These are phyloP conservation scores for Agriopis aurantiaria DNA, from an alignment of 2,888 invertebrate species.

Conservation along the genomic window DNA sequence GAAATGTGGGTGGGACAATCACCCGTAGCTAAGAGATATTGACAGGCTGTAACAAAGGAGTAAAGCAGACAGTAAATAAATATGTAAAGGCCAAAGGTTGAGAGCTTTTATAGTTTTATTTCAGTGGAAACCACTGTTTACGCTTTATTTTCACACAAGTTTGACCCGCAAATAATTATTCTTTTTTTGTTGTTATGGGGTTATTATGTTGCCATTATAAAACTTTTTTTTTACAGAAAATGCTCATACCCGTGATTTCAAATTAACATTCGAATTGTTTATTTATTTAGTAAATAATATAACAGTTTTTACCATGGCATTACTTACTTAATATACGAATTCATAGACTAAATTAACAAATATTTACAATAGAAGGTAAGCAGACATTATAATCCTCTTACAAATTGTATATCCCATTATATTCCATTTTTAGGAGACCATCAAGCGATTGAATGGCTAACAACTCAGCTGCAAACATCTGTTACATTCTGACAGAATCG, in stretches of 20 bases:
- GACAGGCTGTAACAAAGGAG: constrained; percentile 13
- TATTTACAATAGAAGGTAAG: background rate
- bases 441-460: constrained; percentile 23
- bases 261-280: no score
- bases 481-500: constrained; percentile 29
- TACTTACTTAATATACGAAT: no score
- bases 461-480: constrained; percentile 21
- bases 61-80: background rate
- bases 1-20: background rate
- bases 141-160: background rate
- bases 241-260: no score
- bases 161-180: no score
- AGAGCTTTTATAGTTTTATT: background rate
- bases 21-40: background rate
- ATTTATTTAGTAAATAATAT: no score
- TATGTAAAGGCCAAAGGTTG: constrained; percentile 3
- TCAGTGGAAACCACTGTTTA: background rate
- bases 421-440: constrained; percentile 5
- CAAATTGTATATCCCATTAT: background rate
- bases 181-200: no score
- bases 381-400: constrained; percentile 2
- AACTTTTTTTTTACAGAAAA: no score
- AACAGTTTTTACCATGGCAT: no score
- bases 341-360: no score
- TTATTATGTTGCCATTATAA: no score